A percentile compares a stretch with the other conserved stretches of the same genome.
phyloP scores from a whole-genome alignment of 2,113 vertebrate species.

The Poicephalus gulielmi region DNA sequence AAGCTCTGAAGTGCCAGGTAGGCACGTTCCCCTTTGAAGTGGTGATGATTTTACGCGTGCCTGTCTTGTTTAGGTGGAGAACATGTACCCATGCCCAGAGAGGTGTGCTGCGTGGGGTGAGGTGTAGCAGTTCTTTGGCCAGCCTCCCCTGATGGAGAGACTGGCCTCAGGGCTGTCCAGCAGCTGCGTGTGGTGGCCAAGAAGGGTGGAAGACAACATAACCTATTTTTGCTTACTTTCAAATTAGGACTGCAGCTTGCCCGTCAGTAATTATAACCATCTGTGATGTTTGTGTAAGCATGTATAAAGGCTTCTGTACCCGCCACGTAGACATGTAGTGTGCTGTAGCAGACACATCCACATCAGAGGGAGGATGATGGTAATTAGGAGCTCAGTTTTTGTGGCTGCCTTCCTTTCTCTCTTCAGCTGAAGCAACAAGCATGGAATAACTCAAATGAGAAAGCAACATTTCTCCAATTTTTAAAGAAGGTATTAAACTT shows the following conservation, averaged over 20 bases:
- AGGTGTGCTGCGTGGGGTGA: rapidly evolving
- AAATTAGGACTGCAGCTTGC: constrained; percentile 49
- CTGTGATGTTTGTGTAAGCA: constrained; percentile 42
- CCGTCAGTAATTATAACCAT: constrained; percentile 64
- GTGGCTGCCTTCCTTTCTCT: neutral
- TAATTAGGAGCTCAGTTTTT: constrained; percentile 16
- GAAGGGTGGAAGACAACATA: neutral
- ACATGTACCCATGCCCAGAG: neutral
- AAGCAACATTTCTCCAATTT: neutral
- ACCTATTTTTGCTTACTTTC: constrained; percentile 11
- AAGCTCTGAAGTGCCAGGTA: neutral
- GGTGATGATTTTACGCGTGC: neutral
- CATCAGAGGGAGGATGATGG: neutral
- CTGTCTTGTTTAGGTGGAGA: neutral
- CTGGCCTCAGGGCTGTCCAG: neutral
- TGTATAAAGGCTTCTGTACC: constrained; percentile 35
- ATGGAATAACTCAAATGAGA: neutral
- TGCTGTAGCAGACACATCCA: neutral
- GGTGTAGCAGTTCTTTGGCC: rapidly evolving
- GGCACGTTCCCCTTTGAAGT: neutral
- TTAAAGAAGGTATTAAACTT: neutral
- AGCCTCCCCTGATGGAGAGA: neutral
- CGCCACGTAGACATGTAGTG: constrained; percentile 5
- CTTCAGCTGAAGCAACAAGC: neutral
- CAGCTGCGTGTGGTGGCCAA: neutral